Base-by-base conservation (phyloP, 2,888 invertebrate species). In the Dicroscelio sp. region DNA sequence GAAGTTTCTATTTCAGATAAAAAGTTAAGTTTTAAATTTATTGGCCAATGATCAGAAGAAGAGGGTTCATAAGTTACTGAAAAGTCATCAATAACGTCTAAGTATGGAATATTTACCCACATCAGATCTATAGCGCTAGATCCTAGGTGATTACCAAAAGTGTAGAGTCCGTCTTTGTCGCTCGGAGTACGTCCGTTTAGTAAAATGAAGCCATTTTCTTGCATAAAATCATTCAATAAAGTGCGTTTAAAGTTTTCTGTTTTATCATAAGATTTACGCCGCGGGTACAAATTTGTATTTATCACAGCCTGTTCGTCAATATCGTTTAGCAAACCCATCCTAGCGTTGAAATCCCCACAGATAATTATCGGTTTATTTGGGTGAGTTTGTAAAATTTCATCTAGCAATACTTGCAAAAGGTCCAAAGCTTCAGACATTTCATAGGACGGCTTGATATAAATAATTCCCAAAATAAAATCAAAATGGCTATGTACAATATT, bases 141-240 rank as follows among this genome's bases (percentile, higher is more conserved):
- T 0, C 75, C 75, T 8, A 14, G 25, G 27, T 33, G 52, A 31
- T 33, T 27, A 23, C 30, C 30, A 30, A 55, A 75, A 31, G 75
- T 75, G 48, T 55, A 75, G 14, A n/a, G n/a, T 30, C 75, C 75
- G 4, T 75, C 75, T 1, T 33, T 5, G n/a, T 75, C 52, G 12
- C 75, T 33, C 31, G 4, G 23, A 20, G 75, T 75, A 55, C 75
- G 30, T 14, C 75, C 75, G 33, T 75, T 75, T n/a, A 75, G 23
- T 33, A 75, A n/a, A 14, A 75, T 75, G 33, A 75, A 55, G n/a
- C 6, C 33, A 52, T 75, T 75, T 20, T 55, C 52, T 10, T 30
- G n/a, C 55, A 75, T 75, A 33, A 75, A 75, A 20, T 75, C 33
- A 55, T 55, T 52, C 38, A 75, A 33, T 31, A 75, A 33, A 31